Evolutionary conservation across 1,140 invertebrate genomes (phyloP), one percentile per base, ranked within the genome.

Genomic region (Caenorhabditis tropicalis): DNA sequence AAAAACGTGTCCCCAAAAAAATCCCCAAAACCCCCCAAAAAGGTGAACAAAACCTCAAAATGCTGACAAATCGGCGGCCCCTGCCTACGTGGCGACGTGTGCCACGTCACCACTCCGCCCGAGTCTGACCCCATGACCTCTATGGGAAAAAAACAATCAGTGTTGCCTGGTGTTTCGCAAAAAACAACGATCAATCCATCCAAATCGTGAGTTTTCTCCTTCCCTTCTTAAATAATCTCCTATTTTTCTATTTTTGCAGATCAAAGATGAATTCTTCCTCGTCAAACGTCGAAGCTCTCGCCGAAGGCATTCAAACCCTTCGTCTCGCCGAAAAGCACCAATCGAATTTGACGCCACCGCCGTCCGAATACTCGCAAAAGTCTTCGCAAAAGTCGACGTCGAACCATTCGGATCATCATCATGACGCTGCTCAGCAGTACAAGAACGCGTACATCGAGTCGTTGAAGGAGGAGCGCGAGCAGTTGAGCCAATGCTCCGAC

Each of bases 351-450:
- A 74, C 65, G n/a, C 65, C 65, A n/a, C 65, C 65, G 1, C 65
- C 36, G 5, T 46, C 65, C 0, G 65, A 74, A 4, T 21, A 33
- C 33, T 36, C 58, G 12, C 6, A 12, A n/a, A 46, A 74, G 36
- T 74, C 65, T 9, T 74, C 53, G 53, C 53, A 27, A n/a, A 58
- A 58, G n/a, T 58, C 65, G 27, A 74, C 65, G 4, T 74, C 65
- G 4, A 74, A 74, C 36, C 65, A 74, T 10, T 74, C 65, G 65
- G 65, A 74, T 39, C 36, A 43, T 9, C 36, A 74, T 7, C 24
- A 9, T 10, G n/a, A 58, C 24, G 15, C 5, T 7, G 10, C 53
- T n/a, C n/a, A 43, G 24, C 58, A 65, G 5, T 29, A 65, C 31
- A 16, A 19, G 9, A 46, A 74, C 19, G 65, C 36, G 4, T 74